Evolutionary conservation across 1,140 invertebrate genomes (phyloP).

Genomic region (Drosophila asahinai): DNA sequence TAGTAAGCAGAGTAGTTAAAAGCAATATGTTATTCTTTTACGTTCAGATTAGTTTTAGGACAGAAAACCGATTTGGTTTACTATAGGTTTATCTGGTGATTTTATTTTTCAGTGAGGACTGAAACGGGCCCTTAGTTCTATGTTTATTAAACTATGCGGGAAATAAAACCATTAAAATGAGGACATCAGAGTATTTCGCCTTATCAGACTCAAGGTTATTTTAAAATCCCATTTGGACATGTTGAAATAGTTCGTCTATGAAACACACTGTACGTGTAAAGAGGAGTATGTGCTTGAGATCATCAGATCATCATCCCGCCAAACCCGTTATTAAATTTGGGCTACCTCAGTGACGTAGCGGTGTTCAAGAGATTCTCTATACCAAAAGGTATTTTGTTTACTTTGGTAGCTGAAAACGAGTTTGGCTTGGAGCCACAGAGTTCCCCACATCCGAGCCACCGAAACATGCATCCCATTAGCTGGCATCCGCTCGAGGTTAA

Average conservation of each 20-base stretch:
- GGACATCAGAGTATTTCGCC: too few relatives aligned
- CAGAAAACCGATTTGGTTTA: too few relatives aligned
- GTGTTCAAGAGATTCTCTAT: conserved; percentile 23
- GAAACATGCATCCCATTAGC: conserved; percentile 30
- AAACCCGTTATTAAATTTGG: conserved; percentile 71
- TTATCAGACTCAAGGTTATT: too few relatives aligned
- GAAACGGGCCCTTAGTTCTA: too few relatives aligned
- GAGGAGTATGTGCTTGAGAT: conserved; percentile 39
- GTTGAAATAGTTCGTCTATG: background rate
- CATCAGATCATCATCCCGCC: conserved; percentile 30
- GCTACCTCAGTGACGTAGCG: conserved; percentile 41
- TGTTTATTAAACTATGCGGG: too few relatives aligned
- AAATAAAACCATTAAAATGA: too few relatives aligned
- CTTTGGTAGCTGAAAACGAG: conserved; percentile 40
- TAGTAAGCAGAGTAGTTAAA: too few relatives aligned
- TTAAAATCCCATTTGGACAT: too few relatives aligned
- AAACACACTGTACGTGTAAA: conserved; percentile 4
- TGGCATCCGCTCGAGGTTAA: conserved; percentile 42
- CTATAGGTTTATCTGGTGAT: too few relatives aligned
- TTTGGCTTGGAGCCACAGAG: conserved; percentile 52
- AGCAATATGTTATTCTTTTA: too few relatives aligned
- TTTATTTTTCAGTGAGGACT: too few relatives aligned
- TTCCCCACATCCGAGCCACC: conserved; percentile 5
- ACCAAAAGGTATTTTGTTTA: conserved; percentile 45
- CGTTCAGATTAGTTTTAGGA: too few relatives aligned